Percentiles rank a stretch among this genome's conserved stretches.
Evolutionary conservation across 2,797 vertebrate species (phyloP).

Genomic region (Enteromius treurensis): DNA sequence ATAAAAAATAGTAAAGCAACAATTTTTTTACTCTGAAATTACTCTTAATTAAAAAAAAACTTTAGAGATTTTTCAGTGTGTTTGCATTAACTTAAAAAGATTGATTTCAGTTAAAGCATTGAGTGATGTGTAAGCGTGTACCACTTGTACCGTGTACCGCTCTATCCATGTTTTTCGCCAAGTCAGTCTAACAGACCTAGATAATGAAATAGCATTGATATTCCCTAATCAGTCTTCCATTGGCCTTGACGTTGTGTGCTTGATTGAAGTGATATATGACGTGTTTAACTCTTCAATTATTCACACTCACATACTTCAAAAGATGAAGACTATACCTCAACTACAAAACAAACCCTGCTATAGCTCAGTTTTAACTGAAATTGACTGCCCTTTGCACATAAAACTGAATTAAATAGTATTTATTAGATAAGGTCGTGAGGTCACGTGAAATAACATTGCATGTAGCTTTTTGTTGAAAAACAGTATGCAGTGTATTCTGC

Average conservation of each 20-base stretch:
- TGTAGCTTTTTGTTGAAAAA: neutral
- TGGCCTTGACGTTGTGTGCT: neutral
- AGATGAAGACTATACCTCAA: neutral
- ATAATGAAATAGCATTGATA: neutral
- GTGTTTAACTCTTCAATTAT: neutral
- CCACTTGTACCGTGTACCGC: neutral
- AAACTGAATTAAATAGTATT: neutral
- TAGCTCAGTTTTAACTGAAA: neutral
- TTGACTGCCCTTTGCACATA: neutral
- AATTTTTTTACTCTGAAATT: neutral
- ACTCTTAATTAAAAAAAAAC: too few species aligned
- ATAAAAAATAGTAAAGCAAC: neutral
- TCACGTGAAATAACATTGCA: neutral
- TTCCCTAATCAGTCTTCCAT: neutral
- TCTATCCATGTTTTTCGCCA: neutral
- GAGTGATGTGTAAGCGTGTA: neutral
- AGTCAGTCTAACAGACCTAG: neutral
- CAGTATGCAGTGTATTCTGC: neutral
- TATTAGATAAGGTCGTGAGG: neutral
- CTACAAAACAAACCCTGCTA: neutral
- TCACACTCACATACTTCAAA: neutral
- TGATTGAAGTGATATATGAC: neutral
- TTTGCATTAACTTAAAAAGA: neutral
- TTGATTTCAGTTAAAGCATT: neutral
- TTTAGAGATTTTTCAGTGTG: too few species aligned